Evolutionary conservation across 2,888 invertebrate genomes (phyloP), one percentile per base, ranked within the genome.

Genomic region (Scaptomyza caliginosa): DNA sequence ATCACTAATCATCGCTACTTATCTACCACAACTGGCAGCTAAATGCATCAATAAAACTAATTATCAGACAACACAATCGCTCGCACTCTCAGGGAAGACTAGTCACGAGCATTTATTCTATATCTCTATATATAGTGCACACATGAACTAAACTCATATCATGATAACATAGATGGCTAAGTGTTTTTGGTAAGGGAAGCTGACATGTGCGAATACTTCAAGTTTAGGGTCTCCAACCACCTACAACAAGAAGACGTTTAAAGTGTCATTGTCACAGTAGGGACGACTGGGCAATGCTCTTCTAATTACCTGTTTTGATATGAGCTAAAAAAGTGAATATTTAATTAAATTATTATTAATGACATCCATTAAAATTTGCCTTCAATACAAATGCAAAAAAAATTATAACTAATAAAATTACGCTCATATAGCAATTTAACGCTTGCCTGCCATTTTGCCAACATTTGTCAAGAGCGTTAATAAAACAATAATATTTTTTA

Each of bases 21-120:
- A 80, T 73, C 86, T 66, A 38, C 13, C 13, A 30, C 56, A 63
- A 63, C 59, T 46, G 63, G 70, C 84, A 86, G 86, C 74, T 50
- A 63, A 69, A 83, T 65, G 84, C 79, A 73, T 80, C 67, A 80
- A 83, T 86, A 86, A 67, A 80, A 80, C 54, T 63, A 67, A 69
- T 80, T 83, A 54, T 68, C 57, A 63, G 60, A 52, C 67, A 65
- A 69, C 69, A 65, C 65, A 64, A 23, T n/a, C 28, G 34, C 59
- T 13, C 42, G 6, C 43, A 13, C n/a, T 28, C 34, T 10, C 32
- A 6, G 38, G 19, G 40, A 23, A 17, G 36, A n/a, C n/a, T 51
- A 21, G 50, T 51, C 36, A 75, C 54, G 30, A 58, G 42, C 36
- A 32, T 46, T 46, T 28, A 17, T 16, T 57, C 8, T 65, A 11